Base-by-base conservation (phyloP, 1,140 invertebrate species). In the Camponotus pennsylvanicus region DNA sequence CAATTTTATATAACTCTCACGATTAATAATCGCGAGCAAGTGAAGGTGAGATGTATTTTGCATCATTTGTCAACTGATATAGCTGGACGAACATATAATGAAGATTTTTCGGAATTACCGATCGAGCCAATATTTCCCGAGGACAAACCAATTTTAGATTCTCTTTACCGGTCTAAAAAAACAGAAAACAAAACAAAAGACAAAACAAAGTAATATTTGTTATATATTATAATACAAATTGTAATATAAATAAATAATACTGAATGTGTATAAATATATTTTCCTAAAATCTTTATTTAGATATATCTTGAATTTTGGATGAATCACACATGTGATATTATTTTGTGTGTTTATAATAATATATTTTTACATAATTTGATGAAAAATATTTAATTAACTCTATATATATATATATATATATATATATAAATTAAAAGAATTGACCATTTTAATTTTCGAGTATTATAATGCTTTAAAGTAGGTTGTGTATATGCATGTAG, bases 1-100 rank as follows among this genome's bases (percentile, higher is more conserved):
- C 97, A 98, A 92, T 99, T 99, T 95, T 96, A 95, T 92, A 96
- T 98, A 8, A 97, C 95, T 71, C 95, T 99, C 8, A 98, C 97
- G 7, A 97, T 98, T 94, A 98, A 98, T 93, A 96, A 97, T 45
- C 95, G 94, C 34, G 97, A 98, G 93, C 96, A 96, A 92, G 96
- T 96, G 0, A 96, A 96, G 80, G 96, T 98, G 0, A 95, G 96
- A 89, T 98, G 97, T 92, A 94, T 95, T 86, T 94, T 98, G 49
- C 96, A 97, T 93, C 97, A 98, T 91, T 97, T 96, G 96, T 76
- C 66, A 32, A 6, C 9, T 55, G 61, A 91, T 13, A 67, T 63
- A 6, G 11, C 77, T 0, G 7, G n/a, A 0, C 66, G 7, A n/a
- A 89, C 89, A 6, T 27, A 73, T 40, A 52, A 13, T 1, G 37